phyloP scores from a whole-genome alignment of 2,888 invertebrate genomes.

The Tiphia femorata region DNA sequence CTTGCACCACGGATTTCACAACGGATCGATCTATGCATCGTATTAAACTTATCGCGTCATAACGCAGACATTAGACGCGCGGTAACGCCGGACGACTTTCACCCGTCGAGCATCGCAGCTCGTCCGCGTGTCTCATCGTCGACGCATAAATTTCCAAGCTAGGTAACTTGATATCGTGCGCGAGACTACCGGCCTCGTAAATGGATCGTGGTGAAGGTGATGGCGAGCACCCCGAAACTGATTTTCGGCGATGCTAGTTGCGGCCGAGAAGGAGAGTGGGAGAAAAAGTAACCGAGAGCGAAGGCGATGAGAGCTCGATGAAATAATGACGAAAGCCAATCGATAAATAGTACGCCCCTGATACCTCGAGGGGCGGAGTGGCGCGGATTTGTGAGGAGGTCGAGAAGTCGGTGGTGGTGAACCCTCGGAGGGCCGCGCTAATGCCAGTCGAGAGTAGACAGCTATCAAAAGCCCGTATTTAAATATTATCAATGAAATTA shows the following conservation, averaged over 20 bases:
- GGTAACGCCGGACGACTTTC: too few species aligned
- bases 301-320: slow-evolving; percentile 54
- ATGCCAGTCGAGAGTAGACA: slow-evolving; percentile 50
- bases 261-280: not conserved
- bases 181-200: too few species aligned
- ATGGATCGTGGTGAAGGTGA: too few species aligned
- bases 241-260: not conserved
- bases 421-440: slow-evolving; percentile 33
- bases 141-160: too few species aligned
- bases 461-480: slow-evolving; percentile 64
- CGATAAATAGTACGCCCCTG: slow-evolving; percentile 60
- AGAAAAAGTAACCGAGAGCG: not conserved
- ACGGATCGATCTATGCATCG: too few species aligned
- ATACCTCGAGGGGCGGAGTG: slow-evolving; percentile 37
- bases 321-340: slow-evolving; percentile 63
- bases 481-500: slow-evolving; percentile 67
- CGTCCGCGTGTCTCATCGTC: too few species aligned
- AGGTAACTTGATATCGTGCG: too few species aligned
- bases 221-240: too few species aligned
- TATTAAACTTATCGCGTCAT: too few species aligned
- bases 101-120: too few species aligned
- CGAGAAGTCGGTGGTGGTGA: slow-evolving; percentile 1
- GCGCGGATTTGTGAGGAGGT: slow-evolving; percentile 18
- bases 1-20: too few species aligned
- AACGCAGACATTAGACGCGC: too few species aligned